Evolutionary conservation across 2,888 invertebrate species (phyloP), one percentile per base, ranked within the genome.

Genomic region (Acanthosepion lycidas): DNA sequence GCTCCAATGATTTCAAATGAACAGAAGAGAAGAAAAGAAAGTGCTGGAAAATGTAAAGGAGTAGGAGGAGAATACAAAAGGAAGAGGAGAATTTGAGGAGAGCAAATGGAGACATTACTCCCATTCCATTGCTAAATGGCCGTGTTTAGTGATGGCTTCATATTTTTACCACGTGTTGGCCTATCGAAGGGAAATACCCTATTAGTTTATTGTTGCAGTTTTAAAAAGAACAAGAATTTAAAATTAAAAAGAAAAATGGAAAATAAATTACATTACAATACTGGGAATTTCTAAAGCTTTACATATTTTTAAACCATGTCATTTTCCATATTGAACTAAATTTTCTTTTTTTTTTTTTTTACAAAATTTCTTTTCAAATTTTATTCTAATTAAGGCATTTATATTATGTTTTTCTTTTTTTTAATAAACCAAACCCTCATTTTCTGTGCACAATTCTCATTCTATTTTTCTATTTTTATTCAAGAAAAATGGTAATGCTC

Each of bases 151-250:
- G 78, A 78, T 78, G 78, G n/a, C n/a, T 78, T 78, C 78, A 78
- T 78, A 78, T 78, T 78, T 78, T 78, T 78, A 78, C 78, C 78
- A 78, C 78, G 78, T 78, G 78, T 78, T 78, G 78, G 78, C 33
- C 78, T 18, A n/a, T 78, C 4, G 78, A 78, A 33, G 78, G 78
- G 78, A 78, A 78, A 78, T 78, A 78, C 33, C 78, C 78, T 78
- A 78, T 78, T 78, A 78, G 78, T 78, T 78, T n/a, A 78, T 78
- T 78, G 78, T 78, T 78, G n/a, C 78, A 78, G 15, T 33, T 78
- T n/a, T 33, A 1, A 33, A n/a, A 78, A 78, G n/a, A 33, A 78
- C 12, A n/a, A 78, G 15, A 78, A 33, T 78, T 12, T 15, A 78
- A 6, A 64, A 64, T 23, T 26, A 64, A 26, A 78, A 78, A n/a